phyloP scores from a whole-genome alignment of 2,888 invertebrate species.

The Apotomis capreana region DNA sequence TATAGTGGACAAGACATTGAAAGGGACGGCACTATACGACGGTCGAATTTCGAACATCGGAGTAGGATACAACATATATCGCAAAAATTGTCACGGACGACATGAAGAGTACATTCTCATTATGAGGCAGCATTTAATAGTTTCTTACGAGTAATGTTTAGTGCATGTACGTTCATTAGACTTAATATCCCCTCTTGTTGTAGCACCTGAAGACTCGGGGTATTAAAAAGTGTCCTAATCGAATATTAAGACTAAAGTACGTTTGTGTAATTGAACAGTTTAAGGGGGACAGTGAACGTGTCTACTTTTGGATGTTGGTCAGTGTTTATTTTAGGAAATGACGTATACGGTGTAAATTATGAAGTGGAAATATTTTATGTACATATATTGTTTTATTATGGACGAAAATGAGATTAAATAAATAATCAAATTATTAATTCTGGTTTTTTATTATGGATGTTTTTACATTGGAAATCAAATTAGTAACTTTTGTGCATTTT shows the following conservation, averaged over 20 bases:
- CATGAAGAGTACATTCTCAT: too few species aligned
- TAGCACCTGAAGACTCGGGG: too few species aligned
- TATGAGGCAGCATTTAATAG: neutral
- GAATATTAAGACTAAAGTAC: too few species aligned
- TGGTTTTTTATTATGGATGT: neutral
- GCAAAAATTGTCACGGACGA: too few species aligned
- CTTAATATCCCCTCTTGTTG: neutral
- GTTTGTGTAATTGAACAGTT: neutral
- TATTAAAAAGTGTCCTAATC: too few species aligned
- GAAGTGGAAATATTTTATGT: constrained; percentile 23
- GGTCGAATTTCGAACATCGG: too few species aligned
- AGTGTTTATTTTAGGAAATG: neutral
- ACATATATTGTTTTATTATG: constrained; percentile 13
- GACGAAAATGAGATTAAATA: constrained; percentile 22
- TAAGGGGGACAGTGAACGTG: neutral
- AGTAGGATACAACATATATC: too few species aligned
- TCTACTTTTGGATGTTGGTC: neutral
- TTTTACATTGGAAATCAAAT: too few species aligned
- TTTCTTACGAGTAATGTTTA: neutral
- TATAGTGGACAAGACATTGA: too few species aligned
- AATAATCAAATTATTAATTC: constrained; percentile 4
- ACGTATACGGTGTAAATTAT: neutral
- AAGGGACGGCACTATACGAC: too few species aligned
- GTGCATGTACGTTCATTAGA: neutral
- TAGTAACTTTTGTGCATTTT: too few species aligned